Evolutionary conservation across 2,888 invertebrate species (phyloP), one percentile per base, ranked within the genome.

Genomic region (Lomographa bimaculata): DNA sequence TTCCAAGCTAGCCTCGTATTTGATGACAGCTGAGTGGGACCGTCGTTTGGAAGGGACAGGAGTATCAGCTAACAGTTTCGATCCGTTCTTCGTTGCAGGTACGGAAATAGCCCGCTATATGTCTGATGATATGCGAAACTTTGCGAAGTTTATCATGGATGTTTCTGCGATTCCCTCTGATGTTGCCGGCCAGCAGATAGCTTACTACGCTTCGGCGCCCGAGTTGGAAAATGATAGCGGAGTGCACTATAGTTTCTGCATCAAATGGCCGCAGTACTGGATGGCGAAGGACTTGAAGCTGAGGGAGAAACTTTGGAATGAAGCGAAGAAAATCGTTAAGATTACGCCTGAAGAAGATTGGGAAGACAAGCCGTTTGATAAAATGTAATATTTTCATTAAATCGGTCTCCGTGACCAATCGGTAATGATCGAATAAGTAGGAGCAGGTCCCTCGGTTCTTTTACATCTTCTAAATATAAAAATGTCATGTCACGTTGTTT

Each of bases 11-110:
- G 93, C 93, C 0, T 89, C 90, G 47, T 64, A 92, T 5, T 65
- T 94, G 3, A 92, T 93, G 44, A 92, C 91, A 0, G 83, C 73
- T 16, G 92, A 93, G 71, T 73, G 94, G 32, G 85, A 90, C 7
- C 77, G 79, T 37, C 80, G 78, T 58, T 58, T 94, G 8, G 59
- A 87, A 75, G 91, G 90, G 73, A 69, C 69, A 7, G 90, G 90
- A 26, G 92, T 95, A 0, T 93, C 92, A 1, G 92, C 91, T 1
- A 93, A 94, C 64, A 91, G 91, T 25, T 90, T 91, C 27, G 93
- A 94, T 74, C 84, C 86, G 0, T 85, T 74, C 20, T 24, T 85
- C 0, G 83, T 79, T 0, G 64, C 64, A 9, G 79, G 77, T 29
- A 86, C 85, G 0, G 68, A 77, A 38, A 41, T 84, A 0, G 40